Evolutionary conservation across 2,113 vertebrate species (phyloP).

Genomic region (Coracopsis vasa): DNA sequence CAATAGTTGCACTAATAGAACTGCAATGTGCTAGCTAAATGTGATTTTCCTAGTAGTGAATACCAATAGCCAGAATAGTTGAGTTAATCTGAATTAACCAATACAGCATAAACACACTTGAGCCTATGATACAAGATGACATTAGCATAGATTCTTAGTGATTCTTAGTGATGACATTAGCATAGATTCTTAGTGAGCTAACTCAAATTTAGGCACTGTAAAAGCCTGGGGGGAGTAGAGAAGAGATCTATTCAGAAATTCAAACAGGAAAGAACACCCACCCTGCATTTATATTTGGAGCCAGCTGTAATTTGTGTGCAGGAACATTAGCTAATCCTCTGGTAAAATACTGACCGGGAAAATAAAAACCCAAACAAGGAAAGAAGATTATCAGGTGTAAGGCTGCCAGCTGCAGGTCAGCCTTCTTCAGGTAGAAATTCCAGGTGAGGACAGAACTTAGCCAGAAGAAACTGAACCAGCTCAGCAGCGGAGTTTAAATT

Average conservation of each 20-base stretch:
- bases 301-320: background rate
- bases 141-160: conserved; percentile 34
- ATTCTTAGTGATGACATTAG: conserved; percentile 58
- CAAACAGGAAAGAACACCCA: background rate
- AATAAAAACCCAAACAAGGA: background rate
- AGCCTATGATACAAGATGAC: conserved; percentile 32
- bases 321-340: background rate
- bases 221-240: background rate
- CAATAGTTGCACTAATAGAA: conserved; percentile 31
- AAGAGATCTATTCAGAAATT: background rate
- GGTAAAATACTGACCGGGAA: background rate
- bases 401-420: background rate
- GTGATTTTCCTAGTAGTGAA: conserved; percentile 45
- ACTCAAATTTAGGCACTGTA: background rate
- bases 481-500: background rate
- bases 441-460: background rate
- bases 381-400: background rate
- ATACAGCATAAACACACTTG: conserved; percentile 15
- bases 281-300: background rate
- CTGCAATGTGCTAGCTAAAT: conserved; percentile 7
- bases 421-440: background rate
- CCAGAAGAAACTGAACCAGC: background rate
- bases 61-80: conserved; percentile 30
- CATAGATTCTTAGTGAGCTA: conserved; percentile 21
- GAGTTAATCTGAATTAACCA: conserved; percentile 61